Base-by-base conservation (phyloP, 2,888 invertebrate genomes). In the Dynastes tityus region DNA sequence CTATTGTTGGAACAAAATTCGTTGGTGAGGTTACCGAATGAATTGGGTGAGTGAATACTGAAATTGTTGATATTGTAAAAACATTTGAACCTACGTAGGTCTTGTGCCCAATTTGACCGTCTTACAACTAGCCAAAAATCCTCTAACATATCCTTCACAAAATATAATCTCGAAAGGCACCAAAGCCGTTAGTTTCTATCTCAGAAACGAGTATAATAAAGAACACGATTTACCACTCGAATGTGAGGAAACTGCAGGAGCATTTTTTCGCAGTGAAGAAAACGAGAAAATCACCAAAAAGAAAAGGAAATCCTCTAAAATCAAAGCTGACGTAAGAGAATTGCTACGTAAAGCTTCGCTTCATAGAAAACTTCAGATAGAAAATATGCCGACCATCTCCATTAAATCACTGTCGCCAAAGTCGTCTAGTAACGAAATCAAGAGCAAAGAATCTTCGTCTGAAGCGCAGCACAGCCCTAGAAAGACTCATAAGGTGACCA, bases 1-100 rank as follows among this genome's bases (percentile, higher is more conserved):
- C 86, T 94, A 75, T 87, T 94, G 27, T 85, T 94, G 45, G 91
- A 93, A 86, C 91, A 92, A 83, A 94, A 94, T 85, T 88, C 89
- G 80, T 85, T 94, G 37, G 89, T 90, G 75, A 86, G 87, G 77
- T 85, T 94, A 63, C 94, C 94, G 0, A 88, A 91, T 75, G 93
- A 93, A 88, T 85, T 94, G 13, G 92, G 94, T 85, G 90, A 84
- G 84, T 79, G 61, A 32, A 27, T n/a, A 3, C 45, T n/a, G 2
- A n/a, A 55, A 55, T 16, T 45, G 1, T 45, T 9, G 11, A 5
- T 22, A 55, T 55, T 55, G 55, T 8, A 16, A 16, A 1, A 55
- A 16, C 37, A 58, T 61, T 6, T 65, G 40, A 6, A 45, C 79
- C 77, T 37, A 80, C 83, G 22, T 78, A 91, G 91, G 91, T 78